Evolutionary conservation across 2,888 invertebrate genomes (phyloP), one percentile per base, ranked within the genome.

Genomic region (Scaptomyza flava): DNA sequence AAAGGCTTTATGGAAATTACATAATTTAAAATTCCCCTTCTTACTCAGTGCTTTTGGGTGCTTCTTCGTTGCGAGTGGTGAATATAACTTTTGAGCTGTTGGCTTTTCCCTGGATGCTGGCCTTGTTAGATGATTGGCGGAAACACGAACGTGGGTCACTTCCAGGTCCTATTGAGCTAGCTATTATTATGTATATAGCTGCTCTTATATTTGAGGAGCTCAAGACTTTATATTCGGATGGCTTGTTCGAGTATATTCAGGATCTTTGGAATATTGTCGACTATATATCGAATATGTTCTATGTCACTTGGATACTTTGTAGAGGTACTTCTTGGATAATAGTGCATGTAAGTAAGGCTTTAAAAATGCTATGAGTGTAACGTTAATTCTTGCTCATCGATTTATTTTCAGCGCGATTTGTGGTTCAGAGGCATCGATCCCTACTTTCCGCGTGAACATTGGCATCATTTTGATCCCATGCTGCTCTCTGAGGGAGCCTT

Each of bases 261-360:
- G 99, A 99, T 92, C 94, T 99, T 74, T 99, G 99, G 99, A 99
- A 99, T 91, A 97, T 99, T 68, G 96, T 99, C 5, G 99, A 99
- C 92, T 99, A 99, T 91, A 96, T 98, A 84, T 99, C 99, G 7
- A 99, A 99, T 91, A 95, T 96, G 82, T 96, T 99, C 87, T 99
- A 99, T 91, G 96, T 99, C 23, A 96, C 97, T 43, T 99, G 99
- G 95, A 95, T 99, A 76, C 95, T 96, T 60, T 93, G 99, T 78
- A 93, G 99, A 73, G 93, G 97, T 58, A 96, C 98, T 0, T 96
- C 99, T 12, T 98, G 97, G 94, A 95, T 96, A 82, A 94, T 96
- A 59, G 96, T 96, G 27, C 97, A 97, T 95, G 99, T 98, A 93
- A 92, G 92, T 79, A 6, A 2, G 9, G 0, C 8, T 5, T 4